phyloP scores from a whole-genome alignment of 2,797 vertebrate genomes.

The Hydrocynus forskahlii region DNA sequence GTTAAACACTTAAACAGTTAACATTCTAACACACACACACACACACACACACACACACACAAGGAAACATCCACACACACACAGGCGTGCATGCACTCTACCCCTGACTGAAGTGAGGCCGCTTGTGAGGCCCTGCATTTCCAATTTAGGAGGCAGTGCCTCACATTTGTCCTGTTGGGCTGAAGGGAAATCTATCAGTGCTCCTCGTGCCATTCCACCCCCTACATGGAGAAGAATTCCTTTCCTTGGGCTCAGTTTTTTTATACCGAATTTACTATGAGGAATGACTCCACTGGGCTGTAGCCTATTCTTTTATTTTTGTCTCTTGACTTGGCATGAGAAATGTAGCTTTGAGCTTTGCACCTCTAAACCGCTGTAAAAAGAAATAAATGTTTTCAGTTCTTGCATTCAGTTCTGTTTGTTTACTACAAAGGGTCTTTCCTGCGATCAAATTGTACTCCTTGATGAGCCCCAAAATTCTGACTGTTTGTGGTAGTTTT shows the following conservation, averaged over 20 bases:
- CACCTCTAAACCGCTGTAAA: neutral
- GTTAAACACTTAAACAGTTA: constrained; percentile 34
- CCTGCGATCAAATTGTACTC: constrained; percentile 15
- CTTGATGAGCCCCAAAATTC: constrained; percentile 21
- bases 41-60: constrained; percentile 8
- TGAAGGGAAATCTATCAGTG: constrained; percentile 43
- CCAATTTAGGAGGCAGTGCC: constrained; percentile 31
- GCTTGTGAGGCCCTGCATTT: constrained; percentile 36
- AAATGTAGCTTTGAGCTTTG: constrained; percentile 14
- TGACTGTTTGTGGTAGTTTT: neutral
- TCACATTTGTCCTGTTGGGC: constrained; percentile 36
- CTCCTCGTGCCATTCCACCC: constrained; percentile 12
- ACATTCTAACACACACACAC: neutral
- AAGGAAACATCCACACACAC: neutral
- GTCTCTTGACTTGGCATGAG: constrained; percentile 17
- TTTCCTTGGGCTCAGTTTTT: constrained; percentile 3
- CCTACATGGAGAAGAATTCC: constrained; percentile 26
- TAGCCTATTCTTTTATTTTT: constrained; percentile 20
- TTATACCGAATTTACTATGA: constrained; percentile 20
- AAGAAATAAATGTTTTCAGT: too few relatives aligned
- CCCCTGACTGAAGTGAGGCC: constrained; percentile 14
- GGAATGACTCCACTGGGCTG: constrained; percentile 4
- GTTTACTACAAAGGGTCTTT: neutral
- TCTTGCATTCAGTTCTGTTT: neutral
- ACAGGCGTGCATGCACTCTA: constrained; percentile 5